These are phyloP conservation scores for Cyrtonyx montezumae DNA, from an alignment of 2,113 vertebrate genomes.

Conservation along the genomic window DNA sequence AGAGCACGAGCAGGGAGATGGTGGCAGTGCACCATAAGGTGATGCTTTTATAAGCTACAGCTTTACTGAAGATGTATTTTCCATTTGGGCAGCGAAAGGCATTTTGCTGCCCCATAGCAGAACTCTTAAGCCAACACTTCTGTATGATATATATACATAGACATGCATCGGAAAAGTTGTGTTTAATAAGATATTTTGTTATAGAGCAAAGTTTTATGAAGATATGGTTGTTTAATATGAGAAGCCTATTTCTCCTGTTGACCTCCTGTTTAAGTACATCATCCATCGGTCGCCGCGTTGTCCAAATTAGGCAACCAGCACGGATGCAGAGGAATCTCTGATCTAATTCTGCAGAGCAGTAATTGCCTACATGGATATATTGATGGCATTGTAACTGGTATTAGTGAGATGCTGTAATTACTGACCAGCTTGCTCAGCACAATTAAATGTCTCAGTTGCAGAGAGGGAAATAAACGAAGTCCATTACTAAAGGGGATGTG, in stretches of 20 bases:
- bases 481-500: slow-evolving; percentile 2
- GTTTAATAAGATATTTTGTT: slow-evolving; percentile 84
- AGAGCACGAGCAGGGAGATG: neutral
- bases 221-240: slow-evolving; percentile 77
- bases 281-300: slow-evolving; percentile 26
- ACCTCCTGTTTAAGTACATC: slow-evolving; percentile 36
- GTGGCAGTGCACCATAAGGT: slow-evolving; percentile 32
- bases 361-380: slow-evolving; percentile 28
- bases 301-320: neutral
- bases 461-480: slow-evolving; percentile 64
- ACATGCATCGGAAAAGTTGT: slow-evolving; percentile 69
- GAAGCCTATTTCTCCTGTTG: slow-evolving; percentile 66
- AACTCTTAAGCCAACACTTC: slow-evolving; percentile 69
- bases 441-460: slow-evolving; percentile 21
- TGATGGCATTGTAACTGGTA: slow-evolving; percentile 47
- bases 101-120: slow-evolving; percentile 51
- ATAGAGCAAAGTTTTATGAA: slow-evolving; percentile 82
- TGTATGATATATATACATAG: slow-evolving; percentile 71
- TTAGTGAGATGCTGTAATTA: slow-evolving; percentile 65
- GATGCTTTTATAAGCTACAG: slow-evolving; percentile 53
- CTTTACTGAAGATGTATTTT: slow-evolving; percentile 63
- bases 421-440: slow-evolving; percentile 54
- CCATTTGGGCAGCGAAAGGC: slow-evolving; percentile 53
- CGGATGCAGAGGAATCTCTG: slow-evolving; percentile 50
- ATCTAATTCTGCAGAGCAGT: slow-evolving; percentile 20